Evolutionary conservation across 2,797 vertebrate species (phyloP).

Genomic region (Diglossa cyanea): DNA sequence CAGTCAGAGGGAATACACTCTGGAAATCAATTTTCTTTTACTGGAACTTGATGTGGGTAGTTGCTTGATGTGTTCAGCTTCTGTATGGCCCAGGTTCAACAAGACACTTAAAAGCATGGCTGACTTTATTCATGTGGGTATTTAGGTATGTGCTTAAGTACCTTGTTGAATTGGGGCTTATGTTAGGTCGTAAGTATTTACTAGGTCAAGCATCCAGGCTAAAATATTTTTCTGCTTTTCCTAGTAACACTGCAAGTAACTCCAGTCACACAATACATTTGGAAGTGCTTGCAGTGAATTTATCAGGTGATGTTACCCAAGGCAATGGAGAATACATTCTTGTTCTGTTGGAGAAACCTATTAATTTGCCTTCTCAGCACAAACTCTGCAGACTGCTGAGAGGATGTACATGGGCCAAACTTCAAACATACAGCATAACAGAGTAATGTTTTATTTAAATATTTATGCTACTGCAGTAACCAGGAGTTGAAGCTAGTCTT

Average conservation of each 20-base stretch:
- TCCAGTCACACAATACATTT: not conserved
- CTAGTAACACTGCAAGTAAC: not conserved
- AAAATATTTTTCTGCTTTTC: constrained; percentile 19
- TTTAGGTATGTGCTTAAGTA: constrained; percentile 48
- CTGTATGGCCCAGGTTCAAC: constrained; percentile 55
- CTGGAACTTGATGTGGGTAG: constrained; percentile 13
- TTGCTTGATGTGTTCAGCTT: constrained; percentile 42
- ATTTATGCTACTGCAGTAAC: not conserved
- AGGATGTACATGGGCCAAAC: not conserved
- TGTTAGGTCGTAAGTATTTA: not conserved
- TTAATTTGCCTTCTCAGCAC: not conserved
- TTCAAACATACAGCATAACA: not conserved
- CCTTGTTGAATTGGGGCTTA: constrained; percentile 16
- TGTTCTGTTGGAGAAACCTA: not conserved
- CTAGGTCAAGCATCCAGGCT: not conserved
- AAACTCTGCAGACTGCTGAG: not conserved
- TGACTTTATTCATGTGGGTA: constrained; percentile 44
- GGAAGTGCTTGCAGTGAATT: not conserved
- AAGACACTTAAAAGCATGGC: constrained; percentile 26
- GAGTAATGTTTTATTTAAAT: not conserved
- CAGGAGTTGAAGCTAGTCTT: not conserved
- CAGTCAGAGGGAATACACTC: constrained; percentile 37
- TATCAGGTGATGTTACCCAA: not conserved
- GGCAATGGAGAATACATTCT: not conserved
- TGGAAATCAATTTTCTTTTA: constrained; percentile 54